phyloP scores from a whole-genome alignment of 1,140 invertebrate species.

The Platorchestia sp. region DNA sequence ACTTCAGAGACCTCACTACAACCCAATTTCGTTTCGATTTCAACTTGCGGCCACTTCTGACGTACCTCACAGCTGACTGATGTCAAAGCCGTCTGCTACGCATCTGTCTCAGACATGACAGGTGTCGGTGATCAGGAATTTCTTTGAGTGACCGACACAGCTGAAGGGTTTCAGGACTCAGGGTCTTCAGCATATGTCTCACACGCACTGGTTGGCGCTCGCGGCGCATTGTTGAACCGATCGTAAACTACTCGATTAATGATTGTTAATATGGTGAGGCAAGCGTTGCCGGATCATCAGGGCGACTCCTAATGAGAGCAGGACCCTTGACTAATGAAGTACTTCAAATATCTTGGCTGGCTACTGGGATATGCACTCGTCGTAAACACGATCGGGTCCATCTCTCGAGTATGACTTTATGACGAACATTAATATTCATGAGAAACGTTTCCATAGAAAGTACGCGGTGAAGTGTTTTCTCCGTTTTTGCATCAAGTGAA shows the following conservation, averaged over 20 bases:
- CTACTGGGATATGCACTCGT: conserved; percentile 13
- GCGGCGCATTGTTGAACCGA: not conserved
- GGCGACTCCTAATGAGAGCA: not conserved
- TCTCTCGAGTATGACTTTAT: not conserved
- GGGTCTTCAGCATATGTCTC: not conserved
- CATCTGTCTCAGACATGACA: no score
- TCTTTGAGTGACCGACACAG: not conserved
- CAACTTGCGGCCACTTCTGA: not conserved
- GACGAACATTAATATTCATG: conserved; percentile 20
- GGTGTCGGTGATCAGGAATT: not conserved
- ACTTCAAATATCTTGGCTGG: conserved; percentile 15
- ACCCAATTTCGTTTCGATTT: not conserved
- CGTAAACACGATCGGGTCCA: not conserved
- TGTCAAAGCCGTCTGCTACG: not conserved
- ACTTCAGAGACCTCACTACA: not conserved
- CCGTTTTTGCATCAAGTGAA: not conserved
- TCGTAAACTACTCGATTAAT: conserved; percentile 30
- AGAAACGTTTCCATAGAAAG: conserved; percentile 50
- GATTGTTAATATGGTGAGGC: conserved; percentile 25
- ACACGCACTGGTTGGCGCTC: not conserved
- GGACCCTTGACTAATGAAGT: conserved; percentile 32
- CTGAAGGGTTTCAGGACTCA: not conserved
- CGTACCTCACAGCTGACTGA: not conserved
- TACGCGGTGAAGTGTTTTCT: conserved; percentile 23
- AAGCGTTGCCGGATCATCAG: conserved; percentile 10